A percentile compares a stretch with the other conserved stretches of the same genome.
Conservation (phyloP, 2,113 vertebrate genomes). For the Microcebus griseorufus region DNA sequence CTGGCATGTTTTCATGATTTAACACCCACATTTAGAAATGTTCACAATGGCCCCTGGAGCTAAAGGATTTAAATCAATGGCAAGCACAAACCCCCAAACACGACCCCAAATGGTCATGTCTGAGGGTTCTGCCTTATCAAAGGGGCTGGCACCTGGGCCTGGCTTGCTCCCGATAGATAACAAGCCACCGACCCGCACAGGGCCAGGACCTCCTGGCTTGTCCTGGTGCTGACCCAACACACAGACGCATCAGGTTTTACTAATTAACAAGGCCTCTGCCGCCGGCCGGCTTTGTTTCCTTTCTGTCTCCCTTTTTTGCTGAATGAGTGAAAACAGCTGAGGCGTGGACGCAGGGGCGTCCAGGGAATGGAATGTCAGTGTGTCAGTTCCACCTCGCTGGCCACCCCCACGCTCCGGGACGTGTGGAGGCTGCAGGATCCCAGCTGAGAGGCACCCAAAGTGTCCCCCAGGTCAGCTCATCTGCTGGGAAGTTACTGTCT, state of each 20-base stretch:
- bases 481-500: not conserved
- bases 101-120: slow-evolving; percentile 51
- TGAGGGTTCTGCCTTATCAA: slow-evolving; percentile 50
- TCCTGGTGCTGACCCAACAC: not conserved
- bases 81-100: slow-evolving; percentile 25
- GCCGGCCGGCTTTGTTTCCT: slow-evolving; percentile 75
- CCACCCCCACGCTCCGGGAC: not conserved
- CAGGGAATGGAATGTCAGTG: slow-evolving; percentile 77
- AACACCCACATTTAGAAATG: slow-evolving; percentile 69
- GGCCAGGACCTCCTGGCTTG: not conserved
- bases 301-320: slow-evolving; percentile 69
- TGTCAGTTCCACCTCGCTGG: slow-evolving; percentile 70
- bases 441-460: not conserved
- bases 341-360: slow-evolving; percentile 65
- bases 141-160: slow-evolving; percentile 44
- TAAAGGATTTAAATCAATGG: slow-evolving; percentile 62
- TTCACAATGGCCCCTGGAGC: slow-evolving; percentile 59
- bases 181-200: not conserved
- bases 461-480: not conserved
- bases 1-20: slow-evolving; percentile 6
- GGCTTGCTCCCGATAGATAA: not conserved
- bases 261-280: slow-evolving; percentile 81
- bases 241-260: slow-evolving; percentile 65
- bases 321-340: slow-evolving; percentile 80
- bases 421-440: not conserved